phyloP scores from a whole-genome alignment of 2,797 vertebrate species.

The Zalophus californianus region DNA sequence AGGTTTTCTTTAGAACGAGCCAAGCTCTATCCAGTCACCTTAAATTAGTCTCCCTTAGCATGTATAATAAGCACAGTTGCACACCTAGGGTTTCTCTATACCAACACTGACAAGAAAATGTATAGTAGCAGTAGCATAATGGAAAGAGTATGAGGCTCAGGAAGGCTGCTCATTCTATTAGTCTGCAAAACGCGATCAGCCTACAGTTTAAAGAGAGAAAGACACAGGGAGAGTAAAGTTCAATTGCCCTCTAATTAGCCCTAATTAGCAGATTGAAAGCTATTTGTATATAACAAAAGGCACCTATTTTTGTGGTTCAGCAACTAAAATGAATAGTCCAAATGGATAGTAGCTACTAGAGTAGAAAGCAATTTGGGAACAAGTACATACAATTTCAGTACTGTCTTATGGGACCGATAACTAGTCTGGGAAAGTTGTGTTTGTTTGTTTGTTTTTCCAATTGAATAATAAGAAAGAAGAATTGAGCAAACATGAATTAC shows the following conservation, averaged over 20 bases:
- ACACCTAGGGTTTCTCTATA: neutral
- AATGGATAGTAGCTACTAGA: neutral
- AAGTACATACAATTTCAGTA: neutral
- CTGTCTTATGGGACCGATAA: neutral
- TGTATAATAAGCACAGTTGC: neutral
- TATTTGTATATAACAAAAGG: conserved; percentile 60
- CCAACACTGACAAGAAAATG: neutral
- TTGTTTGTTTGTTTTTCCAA: neutral
- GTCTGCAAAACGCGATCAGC: conserved; percentile 61
- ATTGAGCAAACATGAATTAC: neutral
- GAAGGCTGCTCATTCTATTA: conserved; percentile 32
- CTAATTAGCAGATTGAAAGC: conserved; percentile 69
- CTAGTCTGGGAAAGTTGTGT: neutral
- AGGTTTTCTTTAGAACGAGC: neutral
- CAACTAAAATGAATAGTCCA: conserved; percentile 52
- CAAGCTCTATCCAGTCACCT: neutral
- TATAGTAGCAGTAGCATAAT: neutral
- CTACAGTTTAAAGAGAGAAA: conserved; percentile 59
- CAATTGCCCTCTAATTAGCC: conserved; percentile 72
- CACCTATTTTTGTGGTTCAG: conserved; percentile 56
- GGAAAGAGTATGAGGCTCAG: neutral
- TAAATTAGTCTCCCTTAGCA: neutral
- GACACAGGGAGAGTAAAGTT: conserved; percentile 60
- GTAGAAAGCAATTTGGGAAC: conserved; percentile 33
- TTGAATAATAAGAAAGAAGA: conserved; percentile 44